Evolutionary conservation across 2,113 vertebrate species (phyloP).

Genomic region (Ramphastos sulfuratus): DNA sequence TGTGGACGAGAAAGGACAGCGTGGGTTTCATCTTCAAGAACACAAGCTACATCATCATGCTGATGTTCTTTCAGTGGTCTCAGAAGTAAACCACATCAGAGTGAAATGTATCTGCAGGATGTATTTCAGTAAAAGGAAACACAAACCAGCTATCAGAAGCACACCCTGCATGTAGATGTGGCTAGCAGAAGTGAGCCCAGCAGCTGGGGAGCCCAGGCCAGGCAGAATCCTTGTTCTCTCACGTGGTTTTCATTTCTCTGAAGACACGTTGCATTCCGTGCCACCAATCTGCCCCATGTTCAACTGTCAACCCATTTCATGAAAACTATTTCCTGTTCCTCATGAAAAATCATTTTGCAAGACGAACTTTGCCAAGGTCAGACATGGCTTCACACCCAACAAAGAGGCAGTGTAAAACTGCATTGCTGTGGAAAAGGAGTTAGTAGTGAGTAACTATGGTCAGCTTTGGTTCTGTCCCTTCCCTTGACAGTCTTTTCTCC

Average conservation of each 20-base stretch:
- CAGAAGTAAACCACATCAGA: background rate
- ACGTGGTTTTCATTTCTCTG: background rate
- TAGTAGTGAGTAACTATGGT: background rate
- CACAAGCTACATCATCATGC: background rate
- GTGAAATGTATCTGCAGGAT: background rate
- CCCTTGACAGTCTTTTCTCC: background rate
- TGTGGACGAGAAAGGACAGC: slow-evolving; percentile 12
- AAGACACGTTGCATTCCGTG: background rate
- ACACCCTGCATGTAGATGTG: background rate
- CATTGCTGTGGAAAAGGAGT: background rate
- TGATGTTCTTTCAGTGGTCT: background rate
- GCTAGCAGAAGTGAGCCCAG: background rate
- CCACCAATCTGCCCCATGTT: background rate
- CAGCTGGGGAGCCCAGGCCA: background rate
- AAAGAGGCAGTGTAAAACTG: background rate
- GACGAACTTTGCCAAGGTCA: background rate
- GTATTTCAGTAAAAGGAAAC: background rate
- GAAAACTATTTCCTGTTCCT: background rate
- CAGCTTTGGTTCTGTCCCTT: background rate
- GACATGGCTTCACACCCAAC: background rate
- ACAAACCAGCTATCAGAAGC: background rate
- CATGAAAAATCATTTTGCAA: background rate
- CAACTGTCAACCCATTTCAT: background rate
- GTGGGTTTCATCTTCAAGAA: background rate
- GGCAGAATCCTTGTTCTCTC: background rate